Conservation (phyloP, 2,888 invertebrate genomes). For the Ditula angustiorana region DNA sequence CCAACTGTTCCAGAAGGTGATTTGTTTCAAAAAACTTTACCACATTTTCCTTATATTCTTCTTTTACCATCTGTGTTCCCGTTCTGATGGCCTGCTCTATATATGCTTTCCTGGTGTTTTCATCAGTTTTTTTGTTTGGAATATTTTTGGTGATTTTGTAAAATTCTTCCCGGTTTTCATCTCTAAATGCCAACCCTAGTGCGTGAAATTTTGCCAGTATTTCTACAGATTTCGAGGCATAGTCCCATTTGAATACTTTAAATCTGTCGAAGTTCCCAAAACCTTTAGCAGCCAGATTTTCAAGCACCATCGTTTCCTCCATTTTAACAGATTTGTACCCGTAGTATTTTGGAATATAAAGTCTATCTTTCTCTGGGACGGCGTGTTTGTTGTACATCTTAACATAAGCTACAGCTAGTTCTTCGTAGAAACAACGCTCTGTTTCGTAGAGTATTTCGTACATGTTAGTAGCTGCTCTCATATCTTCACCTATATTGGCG, state of each 20-base stretch:
- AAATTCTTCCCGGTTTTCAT: conserved; percentile 58
- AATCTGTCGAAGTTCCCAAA: conserved; percentile 52
- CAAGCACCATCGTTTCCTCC: conserved; percentile 61
- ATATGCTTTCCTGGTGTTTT: neutral
- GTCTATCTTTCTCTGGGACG: neutral
- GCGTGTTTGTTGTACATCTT: neutral
- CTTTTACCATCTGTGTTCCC: conserved; percentile 40
- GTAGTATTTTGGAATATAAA: conserved; percentile 3
- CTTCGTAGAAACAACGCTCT: neutral
- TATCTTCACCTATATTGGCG: neutral
- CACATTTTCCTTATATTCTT: conserved; percentile 49
- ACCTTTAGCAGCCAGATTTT: conserved; percentile 56
- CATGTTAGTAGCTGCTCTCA: conserved; percentile 19
- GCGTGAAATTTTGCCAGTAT: conserved; percentile 66
- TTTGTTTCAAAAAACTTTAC: conserved; percentile 44
- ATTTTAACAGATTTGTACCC: conserved; percentile 48
- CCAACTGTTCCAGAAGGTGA: conserved; percentile 12
- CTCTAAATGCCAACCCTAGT: conserved; percentile 63
- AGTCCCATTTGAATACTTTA: conserved; percentile 57
- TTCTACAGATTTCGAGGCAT: conserved; percentile 54
- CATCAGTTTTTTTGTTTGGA: neutral
- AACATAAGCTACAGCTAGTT: neutral
- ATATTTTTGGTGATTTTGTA: conserved; percentile 37
- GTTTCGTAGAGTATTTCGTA: neutral
- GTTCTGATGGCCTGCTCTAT: neutral